These are phyloP conservation scores for Mugil cephalus DNA, from an alignment of 2,113 vertebrate genomes.

Conservation along the genomic window DNA sequence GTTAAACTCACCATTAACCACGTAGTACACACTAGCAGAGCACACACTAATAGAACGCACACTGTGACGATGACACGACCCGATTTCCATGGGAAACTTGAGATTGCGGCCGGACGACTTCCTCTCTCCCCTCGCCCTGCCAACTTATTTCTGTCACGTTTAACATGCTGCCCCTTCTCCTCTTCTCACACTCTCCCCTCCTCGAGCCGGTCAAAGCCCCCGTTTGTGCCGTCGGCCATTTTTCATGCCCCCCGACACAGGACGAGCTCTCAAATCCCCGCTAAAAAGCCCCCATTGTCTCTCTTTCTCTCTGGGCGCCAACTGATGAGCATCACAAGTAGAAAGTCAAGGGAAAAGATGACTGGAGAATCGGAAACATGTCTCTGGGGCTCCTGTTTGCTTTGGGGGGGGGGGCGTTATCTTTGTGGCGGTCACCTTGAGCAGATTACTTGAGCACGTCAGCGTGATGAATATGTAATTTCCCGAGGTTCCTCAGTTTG, in stretches of 20 bases:
- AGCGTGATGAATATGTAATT: conserved; percentile 68
- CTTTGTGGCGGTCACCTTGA: conserved; percentile 68
- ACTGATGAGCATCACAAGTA: conserved; percentile 77
- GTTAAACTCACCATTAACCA: too few species aligned
- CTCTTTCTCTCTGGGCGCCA: conserved; percentile 63
- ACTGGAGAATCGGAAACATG: conserved; percentile 29
- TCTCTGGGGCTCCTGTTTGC: conserved; percentile 27
- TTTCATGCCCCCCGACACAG: conserved; percentile 78
- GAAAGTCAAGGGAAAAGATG: conserved; percentile 6
- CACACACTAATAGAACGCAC: conserved; percentile 10
- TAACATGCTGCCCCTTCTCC: conserved; percentile 58
- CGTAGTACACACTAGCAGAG: too few species aligned
- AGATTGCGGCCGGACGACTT: conserved; percentile 33
- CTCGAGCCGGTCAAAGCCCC: conserved; percentile 74
- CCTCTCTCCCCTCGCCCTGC: conserved; percentile 61
- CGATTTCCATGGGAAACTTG: conserved; percentile 52
- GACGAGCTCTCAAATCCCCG: conserved; percentile 65
- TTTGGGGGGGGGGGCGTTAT: conserved; percentile 31
- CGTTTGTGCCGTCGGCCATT: conserved; percentile 83
- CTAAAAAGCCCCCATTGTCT: conserved; percentile 83
- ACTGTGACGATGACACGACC: conserved; percentile 34
- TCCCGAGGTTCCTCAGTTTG: conserved; percentile 51
- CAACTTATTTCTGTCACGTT: conserved; percentile 62
- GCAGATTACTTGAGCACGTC: conserved; percentile 44
- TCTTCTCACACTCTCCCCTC: conserved; percentile 27